A percentile compares a stretch with the other conserved stretches of the same genome.
Evolutionary conservation across 2,113 vertebrate species (phyloP).

Genomic region (Leucoraja erinaceus): DNA sequence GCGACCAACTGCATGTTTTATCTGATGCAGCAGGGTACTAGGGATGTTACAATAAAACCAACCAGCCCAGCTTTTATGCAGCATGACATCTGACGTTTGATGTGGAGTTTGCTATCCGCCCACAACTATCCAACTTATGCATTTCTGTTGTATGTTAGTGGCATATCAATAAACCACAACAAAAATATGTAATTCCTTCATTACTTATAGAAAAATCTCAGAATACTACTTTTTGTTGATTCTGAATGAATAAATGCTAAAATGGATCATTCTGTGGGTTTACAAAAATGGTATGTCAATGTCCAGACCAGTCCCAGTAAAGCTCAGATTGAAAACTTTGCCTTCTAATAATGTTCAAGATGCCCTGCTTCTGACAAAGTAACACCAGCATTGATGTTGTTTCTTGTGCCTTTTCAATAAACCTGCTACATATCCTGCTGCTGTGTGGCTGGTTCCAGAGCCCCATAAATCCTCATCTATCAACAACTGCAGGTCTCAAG

Average conservation of each 20-base stretch:
- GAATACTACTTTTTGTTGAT: slow-evolving; percentile 39
- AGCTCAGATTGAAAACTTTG: too few relatives aligned
- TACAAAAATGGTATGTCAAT: not conserved
- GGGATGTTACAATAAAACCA: not conserved
- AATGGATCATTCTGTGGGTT: not conserved
- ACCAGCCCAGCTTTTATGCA: not conserved
- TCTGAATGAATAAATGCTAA: not conserved
- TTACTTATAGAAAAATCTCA: slow-evolving; percentile 40
- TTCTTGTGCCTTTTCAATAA: slow-evolving; percentile 56
- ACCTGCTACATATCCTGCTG: slow-evolving; percentile 44
- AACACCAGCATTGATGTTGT: slow-evolving; percentile 51
- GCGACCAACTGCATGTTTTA: not conserved
- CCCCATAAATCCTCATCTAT: slow-evolving; percentile 43
- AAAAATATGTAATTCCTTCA: slow-evolving; percentile 48
- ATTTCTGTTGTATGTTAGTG: not conserved
- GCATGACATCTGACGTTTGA: not conserved
- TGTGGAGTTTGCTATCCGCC: not conserved
- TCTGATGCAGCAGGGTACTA: not conserved
- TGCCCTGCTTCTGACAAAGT: slow-evolving; percentile 53
- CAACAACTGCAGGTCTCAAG: slow-evolving; percentile 41
- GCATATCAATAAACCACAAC: not conserved
- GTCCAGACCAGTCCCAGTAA: not conserved
- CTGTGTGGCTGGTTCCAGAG: slow-evolving; percentile 42
- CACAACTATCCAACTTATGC: not conserved
- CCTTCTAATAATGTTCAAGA: slow-evolving; percentile 38